Base-by-base conservation (phyloP, 2,797 vertebrate genomes). In the Sparus aurata region DNA sequence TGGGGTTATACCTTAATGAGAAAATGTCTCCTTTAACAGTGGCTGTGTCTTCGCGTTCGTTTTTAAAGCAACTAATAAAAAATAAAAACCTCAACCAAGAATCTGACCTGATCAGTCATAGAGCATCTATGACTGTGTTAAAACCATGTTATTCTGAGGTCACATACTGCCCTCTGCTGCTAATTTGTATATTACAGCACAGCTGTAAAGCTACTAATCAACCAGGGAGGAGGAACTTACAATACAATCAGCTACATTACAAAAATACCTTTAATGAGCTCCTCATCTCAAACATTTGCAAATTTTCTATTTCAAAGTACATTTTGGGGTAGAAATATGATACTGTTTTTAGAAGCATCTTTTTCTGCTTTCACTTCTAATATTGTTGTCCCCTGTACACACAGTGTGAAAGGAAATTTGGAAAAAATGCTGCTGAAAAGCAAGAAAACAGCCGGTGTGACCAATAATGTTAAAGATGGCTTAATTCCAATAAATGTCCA, bases 141-240 rank as follows among this genome's bases (percentile, higher is more conserved):
- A 66, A 41, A n/a, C 13, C 5, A 3, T 45, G 22, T 17, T 27
- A 57, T 74, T 74, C 55, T 70, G 38, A 90, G 70, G 69, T 82
- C 38, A 25, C 43, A 71, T 52, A 84, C 89, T 91, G 90, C 92
- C 92, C 73, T 76, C 92, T 92, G 69, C 83, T 87, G 92, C 23
- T 61, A 0, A 50, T 18, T 45, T 70, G 5, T 59, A 54, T 47
- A 66, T 25, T 52, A 23, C 25, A 18, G 12, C 3, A 59, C 38
- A 65, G 23, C n/a, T n/a, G n/a, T n/a, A n/a, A 50, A 41, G 17
- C 4, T 3, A 60, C 12, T 30, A 4, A 53, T 49, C 20, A 55
- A 12, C n/a, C 47, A 43, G 38, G 60, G 3, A 49, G 20, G 10
- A 74, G 34, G 15, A 61, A 46, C 10, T 18, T 50, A 58, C 12